A percentile compares a stretch with the other conserved stretches of the same genome.
Conservation (phyloP, 2,113 vertebrate genomes). For the Melanocharis versteri region DNA sequence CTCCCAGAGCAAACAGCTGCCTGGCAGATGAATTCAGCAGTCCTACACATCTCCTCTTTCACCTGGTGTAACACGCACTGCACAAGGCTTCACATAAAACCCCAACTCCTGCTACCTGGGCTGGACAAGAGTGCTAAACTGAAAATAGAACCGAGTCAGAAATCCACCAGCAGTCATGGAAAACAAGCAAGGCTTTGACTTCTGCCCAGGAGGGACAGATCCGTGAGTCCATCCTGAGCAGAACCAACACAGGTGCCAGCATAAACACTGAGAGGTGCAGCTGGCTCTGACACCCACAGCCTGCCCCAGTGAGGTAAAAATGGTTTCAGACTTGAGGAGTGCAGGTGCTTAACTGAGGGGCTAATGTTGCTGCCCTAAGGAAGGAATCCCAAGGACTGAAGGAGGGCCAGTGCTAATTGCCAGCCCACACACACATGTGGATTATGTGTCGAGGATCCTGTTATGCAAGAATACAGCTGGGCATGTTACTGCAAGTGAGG, state of each 20-base stretch:
- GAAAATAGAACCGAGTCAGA: background rate
- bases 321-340: background rate
- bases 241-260: background rate
- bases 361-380: background rate
- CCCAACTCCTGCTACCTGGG: background rate
- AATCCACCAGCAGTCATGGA: background rate
- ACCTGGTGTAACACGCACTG: background rate
- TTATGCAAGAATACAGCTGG: background rate
- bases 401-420: background rate
- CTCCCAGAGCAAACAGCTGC: background rate
- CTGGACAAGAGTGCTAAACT: background rate
- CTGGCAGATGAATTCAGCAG: background rate
- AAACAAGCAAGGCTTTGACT: background rate
- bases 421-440: background rate
- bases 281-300: background rate
- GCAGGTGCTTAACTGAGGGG: background rate
- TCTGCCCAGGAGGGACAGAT: background rate
- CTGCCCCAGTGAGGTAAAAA: background rate
- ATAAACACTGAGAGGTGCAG: accelerated
- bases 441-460: background rate
- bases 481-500: background rate
- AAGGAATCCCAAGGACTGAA: background rate
- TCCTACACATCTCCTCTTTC: background rate
- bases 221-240: background rate
- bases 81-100: background rate